phyloP scores from a whole-genome alignment of 2,797 vertebrate genomes.

The Oryzias dopingdopingensis region DNA sequence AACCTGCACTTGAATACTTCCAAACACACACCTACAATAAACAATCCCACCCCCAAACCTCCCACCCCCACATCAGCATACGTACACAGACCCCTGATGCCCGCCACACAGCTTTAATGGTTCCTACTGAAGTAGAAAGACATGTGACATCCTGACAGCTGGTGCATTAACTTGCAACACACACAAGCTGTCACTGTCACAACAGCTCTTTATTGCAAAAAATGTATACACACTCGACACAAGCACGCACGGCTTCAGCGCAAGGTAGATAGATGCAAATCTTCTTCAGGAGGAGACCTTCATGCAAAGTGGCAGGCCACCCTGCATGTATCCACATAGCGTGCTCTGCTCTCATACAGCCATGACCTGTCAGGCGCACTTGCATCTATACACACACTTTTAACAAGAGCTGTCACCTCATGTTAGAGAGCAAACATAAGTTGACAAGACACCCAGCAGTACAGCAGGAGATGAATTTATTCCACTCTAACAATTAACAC shows the following conservation, averaged over 20 bases:
- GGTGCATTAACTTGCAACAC: constrained; percentile 24
- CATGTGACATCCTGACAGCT: constrained; percentile 42
- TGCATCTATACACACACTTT: background rate
- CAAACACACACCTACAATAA: constrained; percentile 4
- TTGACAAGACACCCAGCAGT: constrained; percentile 3
- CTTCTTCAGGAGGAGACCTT: constrained; percentile 2
- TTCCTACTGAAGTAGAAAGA: constrained; percentile 32
- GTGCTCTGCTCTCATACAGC: background rate
- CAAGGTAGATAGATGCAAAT: constrained; percentile 8
- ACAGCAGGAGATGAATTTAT: background rate
- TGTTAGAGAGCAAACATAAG: constrained; percentile 3
- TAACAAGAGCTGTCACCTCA: background rate
- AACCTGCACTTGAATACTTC: background rate
- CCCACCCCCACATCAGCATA: constrained; percentile 25
- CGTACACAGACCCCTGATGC: constrained; percentile 13
- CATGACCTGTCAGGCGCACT: constrained; percentile 17
- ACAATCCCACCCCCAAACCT: background rate
- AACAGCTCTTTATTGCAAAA: constrained; percentile 16
- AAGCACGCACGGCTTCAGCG: constrained; percentile 5
- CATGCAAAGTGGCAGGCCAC: constrained; percentile 30
- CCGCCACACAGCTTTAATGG: constrained; percentile 23
- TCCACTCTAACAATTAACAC: constrained; percentile 5
- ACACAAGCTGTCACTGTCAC: constrained; percentile 15
- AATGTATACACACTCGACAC: constrained; percentile 14
- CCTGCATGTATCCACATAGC: constrained; percentile 6